These are phyloP conservation scores for Wasmannia auropunctata DNA, from an alignment of 1,140 invertebrate species.

Conservation along the genomic window DNA sequence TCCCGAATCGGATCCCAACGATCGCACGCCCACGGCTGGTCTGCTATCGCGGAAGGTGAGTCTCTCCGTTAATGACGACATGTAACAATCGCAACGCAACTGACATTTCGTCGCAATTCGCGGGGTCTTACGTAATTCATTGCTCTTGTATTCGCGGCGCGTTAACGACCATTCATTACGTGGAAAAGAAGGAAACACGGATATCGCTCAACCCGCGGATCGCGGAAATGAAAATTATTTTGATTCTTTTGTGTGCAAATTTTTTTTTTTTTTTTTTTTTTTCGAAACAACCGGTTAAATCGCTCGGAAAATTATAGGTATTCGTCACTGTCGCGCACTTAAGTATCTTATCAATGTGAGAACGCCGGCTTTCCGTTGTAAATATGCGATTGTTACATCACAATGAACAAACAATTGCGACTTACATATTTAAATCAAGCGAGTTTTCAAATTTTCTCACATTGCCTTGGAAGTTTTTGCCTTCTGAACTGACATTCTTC, in stretches of 20 bases:
- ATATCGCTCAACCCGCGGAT: not conserved
- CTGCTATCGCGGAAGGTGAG: constrained; percentile 92
- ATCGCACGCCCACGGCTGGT: constrained; percentile 94
- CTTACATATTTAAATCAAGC: not conserved
- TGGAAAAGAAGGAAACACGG: not conserved
- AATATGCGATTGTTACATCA: not conserved
- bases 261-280: too few species aligned
- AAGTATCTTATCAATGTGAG: not conserved
- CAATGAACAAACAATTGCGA: not conserved
- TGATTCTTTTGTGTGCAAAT: not conserved
- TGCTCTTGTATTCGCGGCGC: too few species aligned
- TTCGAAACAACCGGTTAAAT: not conserved
- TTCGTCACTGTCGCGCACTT: not conserved
- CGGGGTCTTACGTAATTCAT: not conserved
- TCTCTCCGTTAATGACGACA: not conserved
- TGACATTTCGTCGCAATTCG: not conserved
- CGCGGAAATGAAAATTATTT: not conserved
- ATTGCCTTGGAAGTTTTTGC: not conserved
- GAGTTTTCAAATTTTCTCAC: not conserved
- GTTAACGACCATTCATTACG: not conserved
- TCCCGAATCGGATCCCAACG: constrained; percentile 93
- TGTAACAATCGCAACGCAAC: not conserved
- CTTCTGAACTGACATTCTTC: not conserved
- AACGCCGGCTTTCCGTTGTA: not conserved
- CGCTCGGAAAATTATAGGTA: not conserved